phyloP scores from a whole-genome alignment of 2,888 invertebrate genomes.

The Microdon myrmicae region DNA sequence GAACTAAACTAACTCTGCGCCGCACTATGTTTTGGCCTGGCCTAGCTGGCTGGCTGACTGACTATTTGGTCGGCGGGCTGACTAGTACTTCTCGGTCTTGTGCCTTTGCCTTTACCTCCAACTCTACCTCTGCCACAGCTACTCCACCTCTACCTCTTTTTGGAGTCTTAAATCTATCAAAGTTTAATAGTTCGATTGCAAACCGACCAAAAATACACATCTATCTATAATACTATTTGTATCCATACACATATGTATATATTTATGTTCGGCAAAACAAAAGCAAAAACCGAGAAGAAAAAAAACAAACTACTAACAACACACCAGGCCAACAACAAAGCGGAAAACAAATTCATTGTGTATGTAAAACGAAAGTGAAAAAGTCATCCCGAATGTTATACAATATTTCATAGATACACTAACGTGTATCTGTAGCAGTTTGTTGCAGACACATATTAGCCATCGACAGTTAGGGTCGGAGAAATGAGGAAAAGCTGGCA shows the following conservation, averaged over 20 bases:
- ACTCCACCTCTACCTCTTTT: no score
- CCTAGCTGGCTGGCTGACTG: constrained; percentile 15
- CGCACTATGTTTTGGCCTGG: constrained; percentile 40
- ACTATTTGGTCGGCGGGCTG: constrained; percentile 2
- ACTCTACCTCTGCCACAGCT: constrained; percentile 18
- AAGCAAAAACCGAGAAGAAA: no score
- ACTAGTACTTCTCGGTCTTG: constrained; percentile 16
- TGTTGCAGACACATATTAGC: constrained; percentile 41
- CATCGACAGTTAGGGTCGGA: constrained; percentile 9
- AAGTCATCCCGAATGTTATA: constrained; percentile 39
- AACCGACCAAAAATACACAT: no score
- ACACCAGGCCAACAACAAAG: constrained; percentile 8
- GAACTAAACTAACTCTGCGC: constrained; percentile 44
- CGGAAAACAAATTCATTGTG: no score
- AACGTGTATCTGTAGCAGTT: constrained; percentile 24
- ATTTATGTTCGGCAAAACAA: no score
- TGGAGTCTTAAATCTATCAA: constrained; percentile 36
- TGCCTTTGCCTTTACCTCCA: no score
- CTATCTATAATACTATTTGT: no score
- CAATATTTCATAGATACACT: constrained; percentile 43
- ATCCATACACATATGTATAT: no score
- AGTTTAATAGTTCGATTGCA: constrained; percentile 32
- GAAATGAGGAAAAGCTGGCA: constrained; percentile 50
- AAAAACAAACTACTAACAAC: constrained; percentile 14
- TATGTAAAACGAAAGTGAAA: constrained; percentile 43